Evolutionary conservation across 2,113 vertebrate genomes (phyloP).

Genomic region (Rhombomys opimus): DNA sequence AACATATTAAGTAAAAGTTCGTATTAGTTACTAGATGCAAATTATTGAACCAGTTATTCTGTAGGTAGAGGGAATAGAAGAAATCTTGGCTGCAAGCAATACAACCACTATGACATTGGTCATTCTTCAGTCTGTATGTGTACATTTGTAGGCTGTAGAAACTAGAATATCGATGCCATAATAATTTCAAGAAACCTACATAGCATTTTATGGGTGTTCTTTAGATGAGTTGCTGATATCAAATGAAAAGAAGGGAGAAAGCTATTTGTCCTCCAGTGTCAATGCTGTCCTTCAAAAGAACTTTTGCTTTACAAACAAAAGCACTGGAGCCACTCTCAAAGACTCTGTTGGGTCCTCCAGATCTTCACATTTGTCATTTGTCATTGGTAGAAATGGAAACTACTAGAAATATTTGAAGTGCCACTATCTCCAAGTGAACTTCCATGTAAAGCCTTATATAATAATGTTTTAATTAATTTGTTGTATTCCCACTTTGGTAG

Average conservation of each 20-base stretch:
- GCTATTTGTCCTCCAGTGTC: neutral
- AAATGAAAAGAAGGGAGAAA: neutral
- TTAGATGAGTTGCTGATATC: neutral
- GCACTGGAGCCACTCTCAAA: neutral
- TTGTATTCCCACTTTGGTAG: neutral
- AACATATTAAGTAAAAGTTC: constrained; percentile 6
- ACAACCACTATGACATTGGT: neutral
- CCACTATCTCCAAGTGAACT: neutral
- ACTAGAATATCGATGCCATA: neutral
- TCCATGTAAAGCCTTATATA: neutral
- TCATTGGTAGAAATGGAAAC: neutral
- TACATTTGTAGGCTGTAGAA: constrained; percentile 22
- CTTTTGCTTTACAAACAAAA: constrained; percentile 4
- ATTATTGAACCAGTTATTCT: neutral
- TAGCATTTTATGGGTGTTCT: neutral
- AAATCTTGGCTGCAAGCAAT: constrained; percentile 18
- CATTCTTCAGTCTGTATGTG: neutral
- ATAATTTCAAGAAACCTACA: neutral
- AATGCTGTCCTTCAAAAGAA: neutral
- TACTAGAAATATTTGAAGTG: neutral
- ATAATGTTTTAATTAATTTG: neutral
- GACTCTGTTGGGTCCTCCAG: neutral
- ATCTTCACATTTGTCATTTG: neutral
- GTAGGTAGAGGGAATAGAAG: neutral
- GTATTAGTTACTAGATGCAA: neutral